Evolutionary conservation across 1,140 invertebrate species (phyloP), one percentile per base, ranked within the genome.

Genomic region (Frieseomelitta varia): DNA sequence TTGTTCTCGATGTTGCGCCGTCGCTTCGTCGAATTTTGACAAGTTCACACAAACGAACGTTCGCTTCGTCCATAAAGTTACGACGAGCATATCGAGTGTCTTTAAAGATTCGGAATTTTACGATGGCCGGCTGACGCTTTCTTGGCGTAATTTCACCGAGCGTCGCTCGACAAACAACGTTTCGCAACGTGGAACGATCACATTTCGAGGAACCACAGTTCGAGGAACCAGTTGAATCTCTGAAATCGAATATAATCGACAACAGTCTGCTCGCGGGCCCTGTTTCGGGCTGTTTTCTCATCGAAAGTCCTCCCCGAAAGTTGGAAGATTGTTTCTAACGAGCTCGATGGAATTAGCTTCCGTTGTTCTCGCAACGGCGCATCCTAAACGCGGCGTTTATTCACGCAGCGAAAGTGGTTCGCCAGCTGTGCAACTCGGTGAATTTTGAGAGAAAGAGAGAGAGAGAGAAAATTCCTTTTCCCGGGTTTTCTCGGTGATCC

Each of bases 21-120:
- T 63, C 11, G 17, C 15, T 21, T 14, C 27, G 53, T 1, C 39
- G 39, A 83, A 83, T 77, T 34, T 51, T 34, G 53, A 21, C 51
- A 81, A 81, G 81, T 87, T 88, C 74, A 80, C 90, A 87, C 86
- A 90, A 91, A 90, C 87, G 86, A 77, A 87, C 88, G 12, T 14
- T 75, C 87, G 75, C 81, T 77, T 88, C 84, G 80, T 78, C 21
- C 19, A 65, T 55, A 67, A 81, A 87, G 87, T 81, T 90, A 77
- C 56, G 56, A 72, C 68, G 87, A 80, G 39, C 8, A 79, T 85
- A 88, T 82, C 63, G 82, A 47, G 39, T 73, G 82, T 74, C 82
- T 69, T 86, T 51, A 82, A 86, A 90, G 88, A 91, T 87, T 91
- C 85, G 53, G 55, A 39, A 83, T 79, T 89, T 83, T 78, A 88